Percentiles rank a stretch among this genome's conserved stretches.
Conservation (phyloP, 2,888 invertebrate species). For the Petrophora chlorosata region DNA sequence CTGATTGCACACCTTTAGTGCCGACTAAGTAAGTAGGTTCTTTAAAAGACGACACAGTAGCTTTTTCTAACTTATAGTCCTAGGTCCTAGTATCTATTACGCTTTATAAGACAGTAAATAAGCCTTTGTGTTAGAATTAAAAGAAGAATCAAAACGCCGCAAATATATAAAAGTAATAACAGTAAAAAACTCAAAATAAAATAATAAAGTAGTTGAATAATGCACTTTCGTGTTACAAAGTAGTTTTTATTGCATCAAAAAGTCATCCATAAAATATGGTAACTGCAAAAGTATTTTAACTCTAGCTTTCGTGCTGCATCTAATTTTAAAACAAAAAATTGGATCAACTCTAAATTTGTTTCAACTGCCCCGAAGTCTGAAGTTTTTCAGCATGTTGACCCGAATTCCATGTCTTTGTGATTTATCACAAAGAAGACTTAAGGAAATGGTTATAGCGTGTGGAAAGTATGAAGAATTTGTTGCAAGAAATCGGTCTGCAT, state of each 20-base stretch:
- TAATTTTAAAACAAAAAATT: constrained; percentile 30
- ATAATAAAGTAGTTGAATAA: background rate
- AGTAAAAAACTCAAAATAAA: background rate
- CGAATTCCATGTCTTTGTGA: constrained; percentile 20
- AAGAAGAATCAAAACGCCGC: too few species aligned
- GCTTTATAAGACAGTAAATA: too few species aligned
- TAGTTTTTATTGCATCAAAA: constrained; percentile 13
- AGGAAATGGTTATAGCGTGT: constrained; percentile 18
- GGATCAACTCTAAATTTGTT: constrained; percentile 21
- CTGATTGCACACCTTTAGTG: constrained; percentile 39
- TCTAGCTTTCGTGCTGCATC: constrained; percentile 26
- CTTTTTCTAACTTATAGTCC: too few species aligned
- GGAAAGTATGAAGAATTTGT: background rate
- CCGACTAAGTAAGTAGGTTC: constrained; percentile 9
- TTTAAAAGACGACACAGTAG: constrained; percentile 2
- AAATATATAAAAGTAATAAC: too few species aligned
- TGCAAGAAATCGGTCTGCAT: background rate
- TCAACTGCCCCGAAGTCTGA: constrained; percentile 21
- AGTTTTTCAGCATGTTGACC: constrained; percentile 28
- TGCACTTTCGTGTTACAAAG: constrained; percentile 20
- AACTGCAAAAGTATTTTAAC: constrained; percentile 9
- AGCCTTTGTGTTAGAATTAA: too few species aligned
- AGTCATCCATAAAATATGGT: too few species aligned
- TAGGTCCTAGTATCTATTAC: too few species aligned
- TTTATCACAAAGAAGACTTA: constrained; percentile 17